phyloP scores from a whole-genome alignment of 2,888 invertebrate species.

The Rhagonycha lutea region DNA sequence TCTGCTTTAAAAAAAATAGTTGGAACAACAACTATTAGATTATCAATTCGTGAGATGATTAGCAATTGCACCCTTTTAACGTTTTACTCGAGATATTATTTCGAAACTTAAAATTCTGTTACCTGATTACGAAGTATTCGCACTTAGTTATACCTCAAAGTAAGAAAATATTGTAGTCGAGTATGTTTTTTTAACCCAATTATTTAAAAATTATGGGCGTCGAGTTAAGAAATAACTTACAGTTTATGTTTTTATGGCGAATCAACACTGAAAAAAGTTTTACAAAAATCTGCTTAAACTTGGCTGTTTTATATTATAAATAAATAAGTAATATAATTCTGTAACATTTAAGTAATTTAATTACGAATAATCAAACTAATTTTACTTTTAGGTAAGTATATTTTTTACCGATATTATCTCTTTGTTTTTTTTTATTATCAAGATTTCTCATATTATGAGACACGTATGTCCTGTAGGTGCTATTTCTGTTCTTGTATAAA shows the following conservation, averaged over 20 bases:
- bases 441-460: conserved; percentile 25
- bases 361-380: no score
- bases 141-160: not conserved
- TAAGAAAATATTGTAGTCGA: not conserved
- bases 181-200: not conserved
- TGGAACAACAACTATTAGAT: not conserved
- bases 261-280: not conserved
- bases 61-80: no score
- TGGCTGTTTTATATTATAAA: not conserved
- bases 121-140: not conserved
- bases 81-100: no score
- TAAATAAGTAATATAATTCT: no score
- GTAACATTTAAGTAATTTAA: no score
- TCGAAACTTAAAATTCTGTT: not conserved
- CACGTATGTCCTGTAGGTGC: conserved; percentile 23
- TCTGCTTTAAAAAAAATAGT: not conserved
- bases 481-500: conserved; percentile 14
- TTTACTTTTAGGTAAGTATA: no score
- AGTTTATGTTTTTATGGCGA: not conserved
- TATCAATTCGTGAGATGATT: no score
- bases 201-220: not conserved
- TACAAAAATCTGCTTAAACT: not conserved
- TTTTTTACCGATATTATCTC: no score
- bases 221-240: not conserved
- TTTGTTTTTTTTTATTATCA: conserved; percentile 29